Percentiles rank a stretch among this genome's conserved stretches.
Evolutionary conservation across 1,140 invertebrate genomes (phyloP).

Genomic region (Magallana gigas): DNA sequence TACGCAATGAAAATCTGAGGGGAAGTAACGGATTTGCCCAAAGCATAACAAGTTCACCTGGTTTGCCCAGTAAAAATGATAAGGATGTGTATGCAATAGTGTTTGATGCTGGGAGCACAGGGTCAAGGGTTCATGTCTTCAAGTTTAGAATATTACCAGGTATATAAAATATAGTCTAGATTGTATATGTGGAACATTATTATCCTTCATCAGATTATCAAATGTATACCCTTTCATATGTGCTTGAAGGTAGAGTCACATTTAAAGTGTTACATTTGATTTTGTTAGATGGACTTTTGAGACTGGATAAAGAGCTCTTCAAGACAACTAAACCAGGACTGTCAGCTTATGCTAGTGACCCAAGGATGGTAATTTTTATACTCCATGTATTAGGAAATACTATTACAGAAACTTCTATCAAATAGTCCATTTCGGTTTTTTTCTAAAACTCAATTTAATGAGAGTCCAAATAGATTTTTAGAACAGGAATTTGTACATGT

Average conservation of each 20-base stretch:
- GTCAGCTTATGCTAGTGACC: constrained; percentile 90
- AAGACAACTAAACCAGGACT: constrained; percentile 85
- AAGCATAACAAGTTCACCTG: too few relatives aligned
- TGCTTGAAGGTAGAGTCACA: too few relatives aligned
- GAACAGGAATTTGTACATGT: too few relatives aligned
- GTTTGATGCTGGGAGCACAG: constrained; percentile 97
- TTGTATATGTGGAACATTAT: not conserved
- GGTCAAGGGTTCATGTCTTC: constrained; percentile 93
- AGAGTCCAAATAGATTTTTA: too few relatives aligned
- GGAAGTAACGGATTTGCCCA: constrained; percentile 7
- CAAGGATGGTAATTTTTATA: constrained; percentile 82
- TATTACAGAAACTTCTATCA: too few relatives aligned
- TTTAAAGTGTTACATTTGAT: too few relatives aligned
- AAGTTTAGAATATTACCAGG: constrained; percentile 83
- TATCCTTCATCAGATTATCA: not conserved
- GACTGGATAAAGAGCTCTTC: constrained; percentile 85
- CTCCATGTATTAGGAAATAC: too few relatives aligned
- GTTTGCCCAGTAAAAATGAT: not conserved
- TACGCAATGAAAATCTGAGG: not conserved
- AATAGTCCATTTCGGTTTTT: too few relatives aligned
- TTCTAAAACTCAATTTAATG: too few relatives aligned
- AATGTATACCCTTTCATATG: too few relatives aligned
- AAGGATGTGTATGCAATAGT: constrained; percentile 90
- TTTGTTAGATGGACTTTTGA: constrained; percentile 45
- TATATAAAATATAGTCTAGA: not conserved